Conservation (phyloP, 1,140 invertebrate genomes). For the Goniozus legneri region DNA sequence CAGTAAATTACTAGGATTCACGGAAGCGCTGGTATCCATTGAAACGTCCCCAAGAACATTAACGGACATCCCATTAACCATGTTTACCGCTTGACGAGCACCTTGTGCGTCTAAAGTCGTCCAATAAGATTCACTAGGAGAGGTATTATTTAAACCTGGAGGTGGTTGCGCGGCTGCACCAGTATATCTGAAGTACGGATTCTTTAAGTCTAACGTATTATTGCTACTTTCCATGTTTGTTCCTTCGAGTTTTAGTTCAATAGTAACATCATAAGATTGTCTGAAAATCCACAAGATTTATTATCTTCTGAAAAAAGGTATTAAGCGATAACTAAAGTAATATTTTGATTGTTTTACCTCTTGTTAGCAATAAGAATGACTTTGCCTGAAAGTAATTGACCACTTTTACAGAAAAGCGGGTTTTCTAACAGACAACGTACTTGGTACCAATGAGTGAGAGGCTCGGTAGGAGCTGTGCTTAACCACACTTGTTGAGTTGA, state of each 20-base stretch:
- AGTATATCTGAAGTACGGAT: conserved; percentile 95
- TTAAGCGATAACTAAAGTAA: too few species aligned
- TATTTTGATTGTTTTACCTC: conserved; percentile 57
- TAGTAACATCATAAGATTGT: conserved; percentile 99
- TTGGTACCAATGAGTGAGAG: conserved; percentile 99
- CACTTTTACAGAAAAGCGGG: conserved; percentile 92
- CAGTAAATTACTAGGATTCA: conserved; percentile 58
- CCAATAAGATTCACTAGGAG: conserved; percentile 91
- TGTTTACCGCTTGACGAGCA: conserved; percentile 68
- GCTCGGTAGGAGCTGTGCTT: conserved; percentile 97
- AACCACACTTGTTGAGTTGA: conserved; percentile 89
- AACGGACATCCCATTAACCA: conserved; percentile 77
- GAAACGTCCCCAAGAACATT: conserved; percentile 73
- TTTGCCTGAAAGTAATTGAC: conserved; percentile 84
- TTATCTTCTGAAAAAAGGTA: not conserved
- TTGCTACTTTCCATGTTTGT: conserved; percentile 72
- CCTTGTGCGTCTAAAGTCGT: conserved; percentile 76
- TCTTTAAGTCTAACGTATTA: conserved; percentile 96
- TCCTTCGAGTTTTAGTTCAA: conserved; percentile 88
- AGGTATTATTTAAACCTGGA: conserved; percentile 82
- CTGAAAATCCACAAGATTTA: conserved; percentile 46
- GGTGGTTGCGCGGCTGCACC: conserved; percentile 84
- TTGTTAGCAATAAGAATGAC: conserved; percentile 91
- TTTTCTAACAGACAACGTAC: conserved; percentile 92
- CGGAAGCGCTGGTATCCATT: conserved; percentile 60